Evolutionary conservation across 2,113 vertebrate genomes (phyloP).

Genomic region (Charadrius vociferus): DNA sequence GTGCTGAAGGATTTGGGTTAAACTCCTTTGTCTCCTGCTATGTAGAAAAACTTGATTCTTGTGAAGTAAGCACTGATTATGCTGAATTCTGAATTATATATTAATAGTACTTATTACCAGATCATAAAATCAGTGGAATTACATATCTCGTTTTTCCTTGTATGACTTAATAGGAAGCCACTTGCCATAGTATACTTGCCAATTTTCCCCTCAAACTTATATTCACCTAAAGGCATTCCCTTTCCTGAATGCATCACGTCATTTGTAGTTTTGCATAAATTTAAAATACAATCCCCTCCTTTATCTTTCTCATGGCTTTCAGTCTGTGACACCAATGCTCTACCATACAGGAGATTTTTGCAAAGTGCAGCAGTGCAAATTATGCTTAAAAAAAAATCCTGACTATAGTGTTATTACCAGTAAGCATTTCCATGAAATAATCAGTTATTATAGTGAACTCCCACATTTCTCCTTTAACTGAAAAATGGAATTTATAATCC

Average conservation of each 20-base stretch:
- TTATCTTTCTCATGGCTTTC: not conserved
- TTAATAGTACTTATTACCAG: not conserved
- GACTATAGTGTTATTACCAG: not conserved
- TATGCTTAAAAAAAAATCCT: not conserved
- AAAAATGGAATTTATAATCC: not conserved
- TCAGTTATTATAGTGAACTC: not conserved
- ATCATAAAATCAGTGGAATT: not conserved
- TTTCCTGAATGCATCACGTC: not conserved
- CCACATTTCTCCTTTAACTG: not conserved
- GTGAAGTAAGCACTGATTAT: not conserved
- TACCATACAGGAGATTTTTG: not conserved
- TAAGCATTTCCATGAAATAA: not conserved
- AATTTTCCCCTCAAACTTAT: not conserved
- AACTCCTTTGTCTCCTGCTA: not conserved
- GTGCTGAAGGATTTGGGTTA: not conserved
- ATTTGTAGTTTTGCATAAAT: not conserved
- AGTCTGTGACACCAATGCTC: not conserved
- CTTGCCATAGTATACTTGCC: not conserved
- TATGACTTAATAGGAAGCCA: not conserved
- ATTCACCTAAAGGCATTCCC: not conserved
- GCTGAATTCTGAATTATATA: not conserved
- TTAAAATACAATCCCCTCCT: not conserved
- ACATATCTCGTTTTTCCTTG: not conserved
- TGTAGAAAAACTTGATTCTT: not conserved
- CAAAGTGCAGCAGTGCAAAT: not conserved